Conservation (phyloP, 2,888 invertebrate genomes). For the Euclidia mi region DNA sequence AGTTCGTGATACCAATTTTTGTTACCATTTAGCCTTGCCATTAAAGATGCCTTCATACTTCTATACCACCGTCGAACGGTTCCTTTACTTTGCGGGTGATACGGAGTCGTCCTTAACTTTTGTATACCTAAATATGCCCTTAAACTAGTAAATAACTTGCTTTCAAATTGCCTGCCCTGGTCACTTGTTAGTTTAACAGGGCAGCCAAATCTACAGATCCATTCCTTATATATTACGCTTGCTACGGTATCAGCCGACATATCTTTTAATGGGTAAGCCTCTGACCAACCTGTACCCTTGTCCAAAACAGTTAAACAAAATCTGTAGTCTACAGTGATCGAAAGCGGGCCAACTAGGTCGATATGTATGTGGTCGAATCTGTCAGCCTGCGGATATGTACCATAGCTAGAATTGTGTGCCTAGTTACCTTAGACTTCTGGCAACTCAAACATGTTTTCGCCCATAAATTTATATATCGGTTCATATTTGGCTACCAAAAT, state of each 20-base stretch:
- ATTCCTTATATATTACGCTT: too few species aligned
- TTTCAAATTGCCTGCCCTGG: too few species aligned
- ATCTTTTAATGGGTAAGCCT: neutral
- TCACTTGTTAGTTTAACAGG: too few species aligned
- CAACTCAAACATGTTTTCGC: too few species aligned
- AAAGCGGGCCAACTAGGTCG: conserved; percentile 10
- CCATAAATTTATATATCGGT: conserved; percentile 10
- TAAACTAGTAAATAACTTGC: neutral
- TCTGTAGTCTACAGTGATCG: neutral
- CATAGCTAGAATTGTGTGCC: conserved; percentile 11
- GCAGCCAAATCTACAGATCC: conserved; percentile 9
- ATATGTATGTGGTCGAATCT: too few species aligned
- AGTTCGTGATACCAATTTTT: too few species aligned
- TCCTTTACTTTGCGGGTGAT: conserved; percentile 22
- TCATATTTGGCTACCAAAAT: conserved; percentile 21
- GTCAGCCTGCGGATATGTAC: too few species aligned
- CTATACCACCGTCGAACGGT: conserved; percentile 21
- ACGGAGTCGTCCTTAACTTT: too few species aligned
- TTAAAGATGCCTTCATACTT: too few species aligned
- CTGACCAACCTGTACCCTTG: conserved; percentile 12
- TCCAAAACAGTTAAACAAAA: conserved; percentile 13
- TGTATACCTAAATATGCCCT: conserved; percentile 1
- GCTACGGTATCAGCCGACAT: too few species aligned
- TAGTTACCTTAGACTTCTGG: too few species aligned
- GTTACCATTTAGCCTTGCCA: too few species aligned